phyloP scores from a whole-genome alignment of 1,140 invertebrate species.

The Arctopsyche grandis region DNA sequence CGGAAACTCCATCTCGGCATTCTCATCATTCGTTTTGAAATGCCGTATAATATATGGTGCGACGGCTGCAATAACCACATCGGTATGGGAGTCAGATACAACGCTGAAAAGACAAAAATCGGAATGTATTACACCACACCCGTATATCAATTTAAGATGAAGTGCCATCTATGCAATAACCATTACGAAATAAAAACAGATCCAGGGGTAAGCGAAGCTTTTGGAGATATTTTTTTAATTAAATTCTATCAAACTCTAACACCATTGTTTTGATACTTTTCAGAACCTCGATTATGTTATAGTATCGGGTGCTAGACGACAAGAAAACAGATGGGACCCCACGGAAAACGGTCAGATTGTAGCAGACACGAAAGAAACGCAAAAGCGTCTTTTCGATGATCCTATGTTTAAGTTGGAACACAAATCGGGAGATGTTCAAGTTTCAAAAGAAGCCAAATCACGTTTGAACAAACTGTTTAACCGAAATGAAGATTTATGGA shows the following conservation, averaged over 20 bases:
- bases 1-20: slow-evolving; percentile 95
- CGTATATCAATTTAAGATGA: slow-evolving; percentile 98
- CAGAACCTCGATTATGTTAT: slow-evolving; percentile 98
- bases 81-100: slow-evolving; percentile 98
- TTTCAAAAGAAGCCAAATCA: slow-evolving; percentile 76
- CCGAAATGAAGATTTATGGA: slow-evolving; percentile 82
- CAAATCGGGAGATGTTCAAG: slow-evolving; percentile 81
- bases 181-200: slow-evolving; percentile 99
- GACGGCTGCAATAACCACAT: slow-evolving; percentile 98
- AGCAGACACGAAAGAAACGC: slow-evolving; percentile 88
- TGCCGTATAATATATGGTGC: slow-evolving; percentile 99
- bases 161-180: slow-evolving; percentile 98
- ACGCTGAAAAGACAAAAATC: slow-evolving; percentile 98
- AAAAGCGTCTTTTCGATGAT: slow-evolving; percentile 89
- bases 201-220: slow-evolving; percentile 91
- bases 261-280: slow-evolving; percentile 56
- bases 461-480: slow-evolving; percentile 79
- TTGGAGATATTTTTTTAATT: slow-evolving; percentile 53
- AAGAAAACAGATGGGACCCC: slow-evolving; percentile 98
- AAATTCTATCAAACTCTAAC: too few relatives aligned
- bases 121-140: slow-evolving; percentile 99
- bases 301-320: slow-evolving; percentile 91
- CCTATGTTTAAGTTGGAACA: slow-evolving; percentile 97
- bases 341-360: slow-evolving; percentile 95
- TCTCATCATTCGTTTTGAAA: slow-evolving; percentile 98